Percentiles rank a stretch among this genome's conserved stretches.
phyloP scores from a whole-genome alignment of 2,888 invertebrate species.

The Zootermopsis nevadensis region DNA sequence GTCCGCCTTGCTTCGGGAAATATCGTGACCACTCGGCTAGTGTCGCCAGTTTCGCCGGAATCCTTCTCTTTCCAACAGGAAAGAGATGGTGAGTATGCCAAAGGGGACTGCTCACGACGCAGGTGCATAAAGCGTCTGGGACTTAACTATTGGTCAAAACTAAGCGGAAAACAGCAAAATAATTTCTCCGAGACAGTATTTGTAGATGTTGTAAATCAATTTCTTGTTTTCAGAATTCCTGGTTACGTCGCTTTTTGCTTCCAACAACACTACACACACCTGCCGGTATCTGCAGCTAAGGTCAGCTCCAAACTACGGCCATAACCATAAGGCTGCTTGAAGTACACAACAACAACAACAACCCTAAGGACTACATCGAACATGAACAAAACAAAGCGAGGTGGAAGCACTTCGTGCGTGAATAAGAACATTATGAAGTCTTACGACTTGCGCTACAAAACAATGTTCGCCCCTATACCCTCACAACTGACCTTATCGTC shows the following conservation, averaged over 20 bases:
- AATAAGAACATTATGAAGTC: too few relatives aligned
- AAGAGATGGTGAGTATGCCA: not conserved
- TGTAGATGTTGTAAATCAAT: too few relatives aligned
- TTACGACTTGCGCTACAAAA: too few relatives aligned
- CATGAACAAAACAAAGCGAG: not conserved
- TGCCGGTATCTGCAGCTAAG: not conserved
- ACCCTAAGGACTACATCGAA: not conserved
- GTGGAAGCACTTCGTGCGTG: not conserved
- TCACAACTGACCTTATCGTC: conserved; percentile 52
- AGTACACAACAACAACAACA: not conserved
- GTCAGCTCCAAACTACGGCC: not conserved
- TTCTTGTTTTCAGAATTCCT: not conserved
- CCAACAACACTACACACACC: too few relatives aligned
- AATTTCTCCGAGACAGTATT: too few relatives aligned
- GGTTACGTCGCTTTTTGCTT: not conserved
- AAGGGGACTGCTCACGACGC: too few relatives aligned
- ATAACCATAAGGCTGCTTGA: not conserved
- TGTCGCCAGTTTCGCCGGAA: not conserved
- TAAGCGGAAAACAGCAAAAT: too few relatives aligned
- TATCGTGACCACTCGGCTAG: not conserved
- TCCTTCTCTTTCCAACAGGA: too few relatives aligned
- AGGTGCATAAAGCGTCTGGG: too few relatives aligned
- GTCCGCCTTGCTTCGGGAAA: conserved; percentile 27
- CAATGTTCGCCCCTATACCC: not conserved
- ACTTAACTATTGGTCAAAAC: too few relatives aligned